Percentiles rank a stretch among this genome's conserved stretches.
Conservation (phyloP, 2,113 vertebrate genomes). For the Ia io region DNA sequence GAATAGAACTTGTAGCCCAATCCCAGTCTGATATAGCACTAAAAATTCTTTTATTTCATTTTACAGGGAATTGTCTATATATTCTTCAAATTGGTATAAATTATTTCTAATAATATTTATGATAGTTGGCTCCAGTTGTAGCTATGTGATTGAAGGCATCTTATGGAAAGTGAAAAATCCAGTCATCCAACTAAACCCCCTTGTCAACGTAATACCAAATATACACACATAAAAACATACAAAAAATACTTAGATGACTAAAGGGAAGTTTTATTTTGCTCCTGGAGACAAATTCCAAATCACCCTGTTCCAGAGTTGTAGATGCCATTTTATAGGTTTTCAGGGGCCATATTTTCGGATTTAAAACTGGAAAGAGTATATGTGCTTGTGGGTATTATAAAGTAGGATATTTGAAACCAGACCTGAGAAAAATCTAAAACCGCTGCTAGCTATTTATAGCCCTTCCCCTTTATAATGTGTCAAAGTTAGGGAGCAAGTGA, state of each 20-base stretch:
- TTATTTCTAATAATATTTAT: not conserved
- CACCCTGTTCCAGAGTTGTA: not conserved
- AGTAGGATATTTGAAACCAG: not conserved
- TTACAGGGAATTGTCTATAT: not conserved
- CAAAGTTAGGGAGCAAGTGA: not conserved
- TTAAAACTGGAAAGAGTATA: not conserved
- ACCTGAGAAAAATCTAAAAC: slow-evolving; percentile 15
- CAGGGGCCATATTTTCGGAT: not conserved
- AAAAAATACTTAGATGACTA: not conserved
- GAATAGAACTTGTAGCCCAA: not conserved
- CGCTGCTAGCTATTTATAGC: not conserved
- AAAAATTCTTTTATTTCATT: not conserved
- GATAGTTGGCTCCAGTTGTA: not conserved
- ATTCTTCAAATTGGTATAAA: not conserved
- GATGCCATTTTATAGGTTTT: not conserved
- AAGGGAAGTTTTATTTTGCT: not conserved
- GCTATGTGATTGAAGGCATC: not conserved
- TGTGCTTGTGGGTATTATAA: not conserved
- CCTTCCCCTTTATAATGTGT: not conserved
- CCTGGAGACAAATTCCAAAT: not conserved
- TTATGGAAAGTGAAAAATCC: not conserved
- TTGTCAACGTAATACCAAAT: not conserved
- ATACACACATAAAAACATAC: not conserved
- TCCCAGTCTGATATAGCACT: not conserved
- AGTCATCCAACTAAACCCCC: not conserved